Base-by-base conservation (phyloP, 2,113 vertebrate genomes). In the Capra hircus region DNA sequence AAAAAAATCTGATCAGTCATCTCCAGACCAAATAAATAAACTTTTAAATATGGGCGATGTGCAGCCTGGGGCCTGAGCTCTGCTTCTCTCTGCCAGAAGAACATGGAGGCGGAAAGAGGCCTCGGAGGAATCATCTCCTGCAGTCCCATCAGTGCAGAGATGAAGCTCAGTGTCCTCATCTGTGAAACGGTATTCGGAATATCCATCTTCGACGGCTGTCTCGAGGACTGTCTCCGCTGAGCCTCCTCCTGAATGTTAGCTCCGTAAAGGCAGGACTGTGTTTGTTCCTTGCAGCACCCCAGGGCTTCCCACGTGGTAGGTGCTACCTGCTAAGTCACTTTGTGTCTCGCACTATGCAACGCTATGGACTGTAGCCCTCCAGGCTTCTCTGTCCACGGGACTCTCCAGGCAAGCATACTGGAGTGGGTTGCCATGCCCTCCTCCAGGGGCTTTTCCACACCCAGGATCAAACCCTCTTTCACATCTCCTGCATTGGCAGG, bases 11-110 rank as follows among this genome's bases (percentile, higher is more conserved):
- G 25, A 77, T 91, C 10, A 0, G 30, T 95, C 62, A 60, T 85
- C 91, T 67, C 50, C 48, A 96, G 96, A 48, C 57, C 97, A 93
- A 92, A 96, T 94, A 90, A 60, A 88, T 59, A 84, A 50, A 82
- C 83, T 67, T 83, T 78, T 83, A 45, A 15, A 19, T 91, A 62
- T 53, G 53, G 6, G 3, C 19, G 52, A 48, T 53, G 19, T 25
- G 67, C 21, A 45, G 67, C 30, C 12, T 1, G 45, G 12, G 67
- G 88, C 19, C 88, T 7, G 30, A 0, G 2, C 13, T 14, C 60
- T 1, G 0, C 45, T 33, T 28, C 15, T 43, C 15, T n/a, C 21
- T 28, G 52, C 11, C 15, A 10, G 80, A 16, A 53, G 4, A 83
- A 6, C 5, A 0, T 53, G 80, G 80, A 7, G 33, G 30, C 14